Percentiles rank a stretch among this genome's conserved stretches.
Evolutionary conservation across 2,113 vertebrate genomes (phyloP).

Genomic region (Symphodus melops): DNA sequence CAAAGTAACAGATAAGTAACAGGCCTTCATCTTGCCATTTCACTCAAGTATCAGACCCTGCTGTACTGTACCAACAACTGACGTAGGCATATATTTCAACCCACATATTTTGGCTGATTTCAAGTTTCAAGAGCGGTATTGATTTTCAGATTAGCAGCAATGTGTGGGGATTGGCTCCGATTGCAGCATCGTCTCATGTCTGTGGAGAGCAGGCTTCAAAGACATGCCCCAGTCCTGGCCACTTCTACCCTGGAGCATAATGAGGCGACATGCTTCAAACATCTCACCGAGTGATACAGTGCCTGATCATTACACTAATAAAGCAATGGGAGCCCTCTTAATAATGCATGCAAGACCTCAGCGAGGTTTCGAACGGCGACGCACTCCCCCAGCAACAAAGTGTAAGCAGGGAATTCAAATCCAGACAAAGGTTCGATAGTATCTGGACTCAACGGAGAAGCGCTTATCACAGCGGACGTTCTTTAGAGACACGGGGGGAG

Average conservation of each 20-base stretch:
- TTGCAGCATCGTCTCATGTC: constrained; percentile 24
- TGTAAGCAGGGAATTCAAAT: constrained; percentile 26
- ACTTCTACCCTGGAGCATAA: constrained; percentile 45
- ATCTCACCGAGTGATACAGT: constrained; percentile 50
- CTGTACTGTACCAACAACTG: neutral
- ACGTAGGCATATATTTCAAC: neutral
- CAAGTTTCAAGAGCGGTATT: constrained; percentile 23
- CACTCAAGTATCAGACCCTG: neutral
- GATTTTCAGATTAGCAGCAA: constrained; percentile 24
- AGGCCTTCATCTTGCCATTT: neutral
- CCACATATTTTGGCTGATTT: constrained; percentile 13
- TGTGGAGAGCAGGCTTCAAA: constrained; percentile 53
- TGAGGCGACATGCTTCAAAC: constrained; percentile 60
- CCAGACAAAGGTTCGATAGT: constrained; percentile 23
- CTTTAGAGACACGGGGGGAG: neutral
- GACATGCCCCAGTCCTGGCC: constrained; percentile 23
- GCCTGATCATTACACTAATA: constrained; percentile 62
- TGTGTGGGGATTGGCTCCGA: constrained; percentile 7
- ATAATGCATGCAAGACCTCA: constrained; percentile 63
- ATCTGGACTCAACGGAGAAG: neutral
- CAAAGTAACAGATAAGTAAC: no score
- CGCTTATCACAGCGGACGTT: constrained; percentile 21
- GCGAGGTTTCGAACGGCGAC: constrained; percentile 32
- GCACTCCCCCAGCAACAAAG: constrained; percentile 19
- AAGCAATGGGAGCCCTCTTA: constrained; percentile 57